phyloP scores from a whole-genome alignment of 2,797 vertebrate genomes.

The Brachymystax lenok region DNA sequence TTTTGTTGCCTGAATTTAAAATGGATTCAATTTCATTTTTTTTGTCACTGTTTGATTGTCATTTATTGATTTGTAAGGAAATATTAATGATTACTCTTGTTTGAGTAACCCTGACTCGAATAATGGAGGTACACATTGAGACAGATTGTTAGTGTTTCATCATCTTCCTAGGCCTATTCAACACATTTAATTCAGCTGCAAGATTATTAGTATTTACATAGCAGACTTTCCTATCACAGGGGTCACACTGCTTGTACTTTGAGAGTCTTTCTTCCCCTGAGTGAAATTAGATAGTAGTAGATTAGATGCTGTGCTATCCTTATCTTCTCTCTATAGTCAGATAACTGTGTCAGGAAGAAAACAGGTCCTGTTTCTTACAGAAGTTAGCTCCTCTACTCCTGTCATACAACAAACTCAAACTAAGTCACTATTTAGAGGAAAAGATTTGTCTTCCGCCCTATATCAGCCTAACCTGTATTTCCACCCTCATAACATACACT shows the following conservation, averaged over 20 bases:
- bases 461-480: not conserved
- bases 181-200: constrained; percentile 41
- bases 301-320: constrained; percentile 33
- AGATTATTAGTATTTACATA: constrained; percentile 55
- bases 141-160: not conserved
- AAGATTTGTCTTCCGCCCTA: not conserved
- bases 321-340: constrained; percentile 34
- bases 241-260: constrained; percentile 25
- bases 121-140: constrained; percentile 18
- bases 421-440: not conserved
- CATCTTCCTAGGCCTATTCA: constrained; percentile 30
- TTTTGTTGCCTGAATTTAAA: too few relatives aligned
- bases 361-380: constrained; percentile 44
- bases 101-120: constrained; percentile 3
- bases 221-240: constrained; percentile 27
- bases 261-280: constrained; percentile 28
- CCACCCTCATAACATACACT: not conserved
- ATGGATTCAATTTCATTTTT: too few relatives aligned
- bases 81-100: not conserved
- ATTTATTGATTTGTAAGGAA: not conserved
- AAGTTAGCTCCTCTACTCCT: constrained; percentile 32
- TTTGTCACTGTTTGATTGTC: too few relatives aligned
- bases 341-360: constrained; percentile 45
- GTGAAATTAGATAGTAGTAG: constrained; percentile 39
- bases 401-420: constrained; percentile 28